Base-by-base conservation (phyloP, 2,113 vertebrate genomes). In the Crotalus tigris region DNA sequence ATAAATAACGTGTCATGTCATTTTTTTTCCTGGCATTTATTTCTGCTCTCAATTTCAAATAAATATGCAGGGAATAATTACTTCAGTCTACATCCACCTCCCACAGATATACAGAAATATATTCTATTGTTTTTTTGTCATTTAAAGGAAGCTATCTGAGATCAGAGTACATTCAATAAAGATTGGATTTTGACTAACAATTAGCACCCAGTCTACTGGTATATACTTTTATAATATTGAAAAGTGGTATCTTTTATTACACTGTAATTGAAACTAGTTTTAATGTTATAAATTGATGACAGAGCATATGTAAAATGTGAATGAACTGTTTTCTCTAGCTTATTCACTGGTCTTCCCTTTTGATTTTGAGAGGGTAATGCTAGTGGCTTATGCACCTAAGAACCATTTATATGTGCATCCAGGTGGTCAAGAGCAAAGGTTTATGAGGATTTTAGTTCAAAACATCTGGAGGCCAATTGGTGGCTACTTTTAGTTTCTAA, bases 321-420 rank as follows among this genome's bases (percentile, higher is more conserved):
- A 44, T 54, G 21, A 53, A 49, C 33, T 26, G 53, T 24, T 19
- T 39, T 54, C n/a, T 55, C 53, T 24, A 39, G 12, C 23, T 9
- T 19, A 81, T 92, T 54, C 55, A 13, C 90, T 3, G 17, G 3
- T 91, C 3, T 87, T 87, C 10, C 15, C 15, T 92, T 64, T 57
- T 81, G 39, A 19, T 13, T n/a, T 92, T n/a, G 93, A 96, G 93
- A 92, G 93, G 64, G 64, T 44, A 87, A 81, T 0, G 0, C 21
- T n/a, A 88, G 87, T 0, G 5, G 54, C 61, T 4, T 21, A 49
- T 2, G 44, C 2, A 26, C 33, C 0, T 1, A 92, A 29, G 55
- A 5, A 92, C 64, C 49, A 44, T 59, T 59, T 11, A 92, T 94
- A 96, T 39, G 44, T 5, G 17, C 6, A 44, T 17, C 17, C 33